Evolutionary conservation across 2,797 vertebrate species (phyloP).

Genomic region (Tympanoctomys barrerae): DNA sequence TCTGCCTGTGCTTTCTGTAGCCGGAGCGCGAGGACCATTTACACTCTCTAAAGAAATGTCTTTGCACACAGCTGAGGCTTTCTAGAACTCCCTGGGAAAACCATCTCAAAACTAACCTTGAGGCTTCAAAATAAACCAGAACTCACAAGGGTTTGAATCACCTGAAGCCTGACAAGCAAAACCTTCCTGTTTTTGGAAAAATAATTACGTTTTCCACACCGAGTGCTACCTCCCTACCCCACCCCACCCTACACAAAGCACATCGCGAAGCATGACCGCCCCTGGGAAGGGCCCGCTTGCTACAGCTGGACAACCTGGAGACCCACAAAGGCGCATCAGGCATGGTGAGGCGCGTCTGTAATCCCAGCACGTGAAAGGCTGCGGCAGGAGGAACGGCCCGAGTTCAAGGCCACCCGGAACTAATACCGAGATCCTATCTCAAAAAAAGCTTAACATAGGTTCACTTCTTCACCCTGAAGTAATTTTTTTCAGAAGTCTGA

Average conservation of each 20-base stretch:
- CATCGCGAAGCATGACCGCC: neutral
- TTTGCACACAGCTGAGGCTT: neutral
- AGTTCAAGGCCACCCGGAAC: neutral
- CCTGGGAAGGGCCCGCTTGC: neutral
- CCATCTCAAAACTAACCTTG: slow-evolving; percentile 29
- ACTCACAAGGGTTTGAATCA: neutral
- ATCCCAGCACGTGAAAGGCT: neutral
- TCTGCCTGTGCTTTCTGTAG: neutral
- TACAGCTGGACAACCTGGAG: neutral
- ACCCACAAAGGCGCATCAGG: neutral
- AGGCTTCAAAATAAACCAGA: slow-evolving; percentile 13
- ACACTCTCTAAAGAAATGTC: slow-evolving; percentile 39
- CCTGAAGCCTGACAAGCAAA: neutral
- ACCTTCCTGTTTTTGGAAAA: neutral
- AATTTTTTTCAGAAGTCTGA: neutral
- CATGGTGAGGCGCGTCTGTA: neutral
- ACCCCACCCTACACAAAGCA: neutral
- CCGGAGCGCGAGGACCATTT: neutral
- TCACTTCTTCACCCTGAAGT: neutral
- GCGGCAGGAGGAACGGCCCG: neutral
- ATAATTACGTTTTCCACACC: neutral
- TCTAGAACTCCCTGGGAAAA: neutral
- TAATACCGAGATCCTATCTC: neutral
- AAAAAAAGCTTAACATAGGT: neutral
- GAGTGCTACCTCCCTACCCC: neutral